Conservation (phyloP, 2,888 invertebrate species). For the Autographa pulchrina region DNA sequence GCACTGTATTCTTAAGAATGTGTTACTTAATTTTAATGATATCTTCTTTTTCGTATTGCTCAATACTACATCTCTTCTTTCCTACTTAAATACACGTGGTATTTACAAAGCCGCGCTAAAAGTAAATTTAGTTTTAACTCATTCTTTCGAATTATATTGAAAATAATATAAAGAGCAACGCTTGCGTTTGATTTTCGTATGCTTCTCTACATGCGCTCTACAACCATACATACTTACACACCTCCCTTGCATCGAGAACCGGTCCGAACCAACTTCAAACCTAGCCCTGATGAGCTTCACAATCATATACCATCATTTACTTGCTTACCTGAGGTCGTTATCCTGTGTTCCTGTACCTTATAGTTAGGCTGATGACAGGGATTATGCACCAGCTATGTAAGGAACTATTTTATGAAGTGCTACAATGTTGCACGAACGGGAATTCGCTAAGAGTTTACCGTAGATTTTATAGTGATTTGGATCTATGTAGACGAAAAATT, state of each 20-base stretch:
- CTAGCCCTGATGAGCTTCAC: slow-evolving; percentile 43
- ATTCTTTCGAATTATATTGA: too few relatives aligned
- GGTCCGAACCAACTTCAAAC: slow-evolving; percentile 44
- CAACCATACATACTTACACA: slow-evolving; percentile 10
- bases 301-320: slow-evolving; percentile 45
- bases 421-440: not conserved
- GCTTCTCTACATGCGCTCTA: slow-evolving; percentile 14
- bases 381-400: slow-evolving; percentile 17
- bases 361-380: slow-evolving; percentile 30
- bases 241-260: slow-evolving; percentile 25
- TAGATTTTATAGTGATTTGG: not conserved
- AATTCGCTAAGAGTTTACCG: not conserved
- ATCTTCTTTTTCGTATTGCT: too few relatives aligned
- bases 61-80: too few relatives aligned
- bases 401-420: not conserved
- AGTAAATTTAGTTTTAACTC: too few relatives aligned
- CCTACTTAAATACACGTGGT: too few relatives aligned
- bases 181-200: too few relatives aligned
- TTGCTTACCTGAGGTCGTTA: slow-evolving; percentile 35
- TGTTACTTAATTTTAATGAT: too few relatives aligned
- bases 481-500: not conserved
- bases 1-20: too few relatives aligned
- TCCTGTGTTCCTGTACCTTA: slow-evolving; percentile 18
- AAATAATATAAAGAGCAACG: too few relatives aligned
- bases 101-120: too few relatives aligned